phyloP scores from a whole-genome alignment of 2,797 vertebrate species.

The Silurus aristotelis region DNA sequence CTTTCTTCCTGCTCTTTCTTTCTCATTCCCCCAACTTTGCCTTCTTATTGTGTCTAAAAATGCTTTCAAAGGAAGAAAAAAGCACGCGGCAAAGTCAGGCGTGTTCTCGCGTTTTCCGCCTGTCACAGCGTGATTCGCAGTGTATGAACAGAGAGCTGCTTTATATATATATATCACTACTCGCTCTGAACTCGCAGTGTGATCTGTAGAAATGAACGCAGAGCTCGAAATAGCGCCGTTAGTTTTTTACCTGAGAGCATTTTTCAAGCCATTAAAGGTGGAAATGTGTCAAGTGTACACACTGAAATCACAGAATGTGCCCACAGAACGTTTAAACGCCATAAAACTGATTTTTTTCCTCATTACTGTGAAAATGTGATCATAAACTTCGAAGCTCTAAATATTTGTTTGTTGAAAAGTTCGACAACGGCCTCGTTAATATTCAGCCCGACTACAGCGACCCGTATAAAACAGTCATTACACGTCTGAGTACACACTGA shows the following conservation, averaged over 20 bases:
- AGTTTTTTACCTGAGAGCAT: slow-evolving; percentile 3
- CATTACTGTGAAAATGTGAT: background rate
- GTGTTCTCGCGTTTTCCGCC: slow-evolving; percentile 21
- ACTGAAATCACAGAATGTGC: background rate
- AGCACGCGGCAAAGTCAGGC: slow-evolving; percentile 1
- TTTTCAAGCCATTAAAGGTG: slow-evolving; percentile 9
- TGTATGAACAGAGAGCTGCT: slow-evolving; percentile 30
- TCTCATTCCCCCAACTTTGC: background rate
- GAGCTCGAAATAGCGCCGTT: slow-evolving; percentile 33
- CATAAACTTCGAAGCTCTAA: background rate
- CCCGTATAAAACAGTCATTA: slow-evolving; percentile 1
- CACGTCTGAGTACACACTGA: background rate
- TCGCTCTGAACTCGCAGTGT: slow-evolving; percentile 17
- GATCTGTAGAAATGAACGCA: slow-evolving; percentile 30
- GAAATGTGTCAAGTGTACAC: slow-evolving; percentile 7
- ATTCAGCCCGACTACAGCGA: background rate
- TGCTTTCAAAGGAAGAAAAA: slow-evolving; percentile 19
- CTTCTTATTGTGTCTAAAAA: slow-evolving; percentile 31
- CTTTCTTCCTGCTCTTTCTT: slow-evolving; percentile 14
- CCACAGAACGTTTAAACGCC: background rate
- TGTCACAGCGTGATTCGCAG: slow-evolving; percentile 40
- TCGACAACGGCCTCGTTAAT: background rate
- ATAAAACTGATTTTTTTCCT: background rate
- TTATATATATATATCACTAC: slow-evolving; percentile 10
- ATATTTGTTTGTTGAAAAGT: slow-evolving; percentile 1